phyloP scores from a whole-genome alignment of 2,113 vertebrate species.

The Tympanuchus pallidicinctus region DNA sequence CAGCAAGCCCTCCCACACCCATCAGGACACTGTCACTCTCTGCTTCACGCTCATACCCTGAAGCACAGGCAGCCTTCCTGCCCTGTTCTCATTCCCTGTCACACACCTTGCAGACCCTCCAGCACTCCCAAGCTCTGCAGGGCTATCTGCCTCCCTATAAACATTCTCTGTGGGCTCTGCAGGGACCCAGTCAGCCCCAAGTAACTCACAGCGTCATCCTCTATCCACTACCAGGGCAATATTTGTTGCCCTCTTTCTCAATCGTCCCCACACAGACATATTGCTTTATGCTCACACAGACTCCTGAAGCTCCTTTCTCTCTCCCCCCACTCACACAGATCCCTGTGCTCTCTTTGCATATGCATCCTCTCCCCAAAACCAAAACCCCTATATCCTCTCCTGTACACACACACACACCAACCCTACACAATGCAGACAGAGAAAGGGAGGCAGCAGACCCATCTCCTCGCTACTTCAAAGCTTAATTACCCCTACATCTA shows the following conservation, averaged over 20 bases:
- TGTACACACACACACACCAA: accelerated
- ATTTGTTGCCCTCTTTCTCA: neutral
- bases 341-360: neutral
- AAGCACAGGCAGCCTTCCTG: neutral
- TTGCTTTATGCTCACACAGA: accelerated
- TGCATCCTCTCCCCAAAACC: accelerated
- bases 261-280: neutral
- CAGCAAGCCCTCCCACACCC: neutral
- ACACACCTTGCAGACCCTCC: neutral
- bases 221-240: neutral
- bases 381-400: neutral
- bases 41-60: neutral
- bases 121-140: neutral
- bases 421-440: accelerated
- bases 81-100: neutral
- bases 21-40: neutral
- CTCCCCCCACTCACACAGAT: neutral
- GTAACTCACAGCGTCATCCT: neutral
- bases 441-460: accelerated
- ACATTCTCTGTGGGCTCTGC: neutral
- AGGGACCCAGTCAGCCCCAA: neutral
- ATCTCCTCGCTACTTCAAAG: neutral
- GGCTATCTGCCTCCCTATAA: accelerated
- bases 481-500: accelerated
- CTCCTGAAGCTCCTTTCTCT: neutral